Evolutionary conservation across 92 coral and sea anemone species (phyloP), one percentile per base, ranked within the genome.

Genomic region (Palythoa caribaeorum): DNA sequence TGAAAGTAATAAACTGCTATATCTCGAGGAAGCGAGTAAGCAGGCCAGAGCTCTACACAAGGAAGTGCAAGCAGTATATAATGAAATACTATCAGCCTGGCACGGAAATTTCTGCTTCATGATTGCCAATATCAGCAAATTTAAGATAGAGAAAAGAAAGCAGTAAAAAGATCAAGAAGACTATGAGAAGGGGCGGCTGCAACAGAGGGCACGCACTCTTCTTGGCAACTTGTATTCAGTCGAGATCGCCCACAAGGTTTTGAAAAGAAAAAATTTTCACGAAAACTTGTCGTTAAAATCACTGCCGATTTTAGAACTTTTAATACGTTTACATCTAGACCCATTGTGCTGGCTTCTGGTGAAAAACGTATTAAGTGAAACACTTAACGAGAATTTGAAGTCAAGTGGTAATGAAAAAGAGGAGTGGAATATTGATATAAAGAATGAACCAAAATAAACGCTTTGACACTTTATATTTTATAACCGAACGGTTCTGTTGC

Each of bases 301-400:
- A 28, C 28, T 28, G 28, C 28, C 28, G 28, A 28, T 28, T 28
- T 28, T 28, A 28, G 28, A 28, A 28, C 28, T 28, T 28, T 28
- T 0, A 28, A 28, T 28, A 28, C 63, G 63, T 66, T 66, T 66
- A n/a, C 35, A 66, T 66, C 72, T 66, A 66, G 37, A 19, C 72
- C 72, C 37, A 17, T 66, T 66, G 72, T 66, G 72, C 72, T 66
- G 72, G 72, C 72, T 66, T 71, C 76, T 71, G 44, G 76, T 35
- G 76, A 71, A 71, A 11, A 71, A 71, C 50, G 50, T 35, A 71
- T 66, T n/a, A 2, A 9, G 72, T 10, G 37, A 66, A 21, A 71
- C 48, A 71, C 48, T 35, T 12, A 71, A 36, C 48, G 50, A 71
- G 50, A 71, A 71, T 38, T 50, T 71, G 17, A 36, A 71, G n/a